Evolutionary conservation across 2,888 invertebrate genomes (phyloP), one percentile per base, ranked within the genome.

Genomic region (Anticlea derivata): DNA sequence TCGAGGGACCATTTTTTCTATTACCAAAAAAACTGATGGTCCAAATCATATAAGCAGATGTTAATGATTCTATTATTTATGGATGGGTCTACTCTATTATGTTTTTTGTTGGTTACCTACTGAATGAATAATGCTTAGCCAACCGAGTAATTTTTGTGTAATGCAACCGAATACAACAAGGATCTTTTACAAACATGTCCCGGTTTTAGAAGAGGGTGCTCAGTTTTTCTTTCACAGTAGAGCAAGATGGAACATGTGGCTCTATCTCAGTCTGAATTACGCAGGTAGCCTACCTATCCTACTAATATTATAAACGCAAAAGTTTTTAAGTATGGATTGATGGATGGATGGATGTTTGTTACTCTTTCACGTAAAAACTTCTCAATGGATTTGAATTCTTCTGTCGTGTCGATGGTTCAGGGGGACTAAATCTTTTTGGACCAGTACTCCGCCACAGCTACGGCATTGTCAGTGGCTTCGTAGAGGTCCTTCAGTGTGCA

Each of bases 51-150:
- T 74, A 54, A 83, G 84, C 89, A 89, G 88, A 87, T 89, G 89
- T 81, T 89, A 89, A 89, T 89, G 87, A 88, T 88, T 86, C 85
- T 86, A 87, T 89, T 89, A 89, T 88, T 89, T 89, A 89, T 88
- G 86, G 73, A 67, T 68, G 72, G 69, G 71, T 68, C 74, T 77
- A 63, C 65, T 74, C 80, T 78, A 78, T 80, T 80, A 80, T 74
- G 66, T 72, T 61, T 61, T 61, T 61, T 65, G 57, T 61, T 55
- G 60, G 58, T 51, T 48, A 55, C 63, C 62, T 55, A 58, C 54
- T 58, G 52, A 35, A 40, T 31, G 49, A 46, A 52, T 54, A 57
- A 65, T 55, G 64, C 47, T 64, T 61, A 60, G 48, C 63, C 58
- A 58, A 47, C 50, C 63, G 57, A 53, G 56, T 66, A 63, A 66